Evolutionary conservation across 2,888 invertebrate genomes (phyloP), one percentile per base, ranked within the genome.

Genomic region (Brachyptera risi): DNA sequence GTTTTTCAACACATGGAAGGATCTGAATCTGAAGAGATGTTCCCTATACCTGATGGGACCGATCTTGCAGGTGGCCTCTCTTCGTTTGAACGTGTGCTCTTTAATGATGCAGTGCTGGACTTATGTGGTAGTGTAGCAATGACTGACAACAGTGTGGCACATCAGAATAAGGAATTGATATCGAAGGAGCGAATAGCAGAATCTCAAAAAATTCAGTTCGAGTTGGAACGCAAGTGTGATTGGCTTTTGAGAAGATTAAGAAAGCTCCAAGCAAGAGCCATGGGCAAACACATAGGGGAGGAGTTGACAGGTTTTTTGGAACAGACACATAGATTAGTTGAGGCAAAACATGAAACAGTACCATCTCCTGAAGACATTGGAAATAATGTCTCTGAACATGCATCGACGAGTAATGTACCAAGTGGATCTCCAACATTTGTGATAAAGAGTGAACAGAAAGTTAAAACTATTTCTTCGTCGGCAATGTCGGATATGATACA

Each of bases 261-360:
- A 13, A 90, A 91, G 71, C 75, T 91, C 23, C 92, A 94, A 73
- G 83, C 86, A 0, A 80, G 86, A 58, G 78, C 85, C 35, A 81
- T 91, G 72, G 90, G 91, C 3, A 85, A 85, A 64, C 90, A 92
- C 73, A 80, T 86, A 24, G 86, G 88, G 57, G 87, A 88, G 67
- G 92, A 95, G 74, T 83, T 88, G 11, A 82, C 84, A 21, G 88
- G 89, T 3, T 84, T 92, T 59, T 84, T 90, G 66, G 87, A 88
- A 13, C n/a, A 17, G 3, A 47, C 21, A 7, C 47, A 21, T n/a
- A 21, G 47, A 9, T 2, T 17, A 2, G 24, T 31, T 31, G 31
- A 31, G 11, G 31, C 21, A 21, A 4, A 44, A 19, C 44, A 21
- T 15, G 21, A 44, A 17, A 21, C 11, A 21, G 21, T 44, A 21